A percentile compares a stretch with the other conserved stretches of the same genome.
Evolutionary conservation across 2,797 vertebrate genomes (phyloP).

Genomic region (Sebastes kiyomatsui): DNA sequence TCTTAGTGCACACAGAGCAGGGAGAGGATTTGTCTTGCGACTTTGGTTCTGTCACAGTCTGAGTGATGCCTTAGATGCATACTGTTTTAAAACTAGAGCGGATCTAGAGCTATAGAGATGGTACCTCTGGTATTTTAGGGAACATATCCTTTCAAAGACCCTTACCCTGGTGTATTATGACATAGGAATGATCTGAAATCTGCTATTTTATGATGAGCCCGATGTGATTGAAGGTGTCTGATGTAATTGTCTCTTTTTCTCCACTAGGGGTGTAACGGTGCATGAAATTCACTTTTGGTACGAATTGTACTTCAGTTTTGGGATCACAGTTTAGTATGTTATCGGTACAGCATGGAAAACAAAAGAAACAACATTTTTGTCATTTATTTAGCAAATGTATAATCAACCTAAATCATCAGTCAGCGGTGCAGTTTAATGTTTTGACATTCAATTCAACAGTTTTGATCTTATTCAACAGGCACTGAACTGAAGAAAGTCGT

Average conservation of each 20-base stretch:
- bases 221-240: neutral
- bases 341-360: neutral
- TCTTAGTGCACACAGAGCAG: slow-evolving; percentile 23
- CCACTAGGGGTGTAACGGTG: too few relatives aligned
- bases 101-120: slow-evolving; percentile 11
- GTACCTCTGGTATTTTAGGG: slow-evolving; percentile 5
- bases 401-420: neutral
- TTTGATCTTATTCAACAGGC: neutral
- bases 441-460: neutral
- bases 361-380: neutral
- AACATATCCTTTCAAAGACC: neutral
- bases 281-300: too few relatives aligned
- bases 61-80: slow-evolving; percentile 5
- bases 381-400: neutral
- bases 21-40: slow-evolving; percentile 24
- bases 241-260: neutral
- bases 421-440: neutral
- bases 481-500: neutral
- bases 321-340: too few relatives aligned
- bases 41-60: slow-evolving; percentile 15
- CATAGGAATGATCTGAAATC: neutral
- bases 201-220: neutral
- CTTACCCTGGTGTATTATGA: neutral
- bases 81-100: slow-evolving; percentile 24
- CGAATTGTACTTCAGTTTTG: too few relatives aligned